Conservation (phyloP, 2,113 vertebrate genomes). For the Phalacrocorax carbo region DNA sequence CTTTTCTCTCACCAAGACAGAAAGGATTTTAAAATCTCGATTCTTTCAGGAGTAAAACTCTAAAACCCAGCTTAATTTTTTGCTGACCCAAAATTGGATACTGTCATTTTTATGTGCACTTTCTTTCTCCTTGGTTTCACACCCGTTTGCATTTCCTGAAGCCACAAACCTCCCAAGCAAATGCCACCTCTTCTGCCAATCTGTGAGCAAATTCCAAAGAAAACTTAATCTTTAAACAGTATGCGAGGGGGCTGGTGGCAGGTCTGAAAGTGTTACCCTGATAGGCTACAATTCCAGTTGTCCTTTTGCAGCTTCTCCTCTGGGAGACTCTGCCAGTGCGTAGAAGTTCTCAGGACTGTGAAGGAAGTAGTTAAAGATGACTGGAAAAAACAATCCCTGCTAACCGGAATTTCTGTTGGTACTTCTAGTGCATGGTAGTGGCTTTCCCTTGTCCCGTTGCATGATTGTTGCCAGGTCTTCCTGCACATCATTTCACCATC, state of each 20-base stretch:
- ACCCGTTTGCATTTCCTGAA: not conserved
- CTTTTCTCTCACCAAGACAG: not conserved
- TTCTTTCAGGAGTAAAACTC: not conserved
- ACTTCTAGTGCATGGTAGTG: not conserved
- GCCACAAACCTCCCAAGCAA: not conserved
- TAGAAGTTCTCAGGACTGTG: not conserved
- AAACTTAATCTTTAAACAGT: not conserved
- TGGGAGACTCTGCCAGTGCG: not conserved
- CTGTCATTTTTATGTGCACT: accelerated
- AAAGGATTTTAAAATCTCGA: not conserved
- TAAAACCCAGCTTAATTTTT: not conserved
- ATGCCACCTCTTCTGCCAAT: not conserved
- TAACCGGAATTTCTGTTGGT: not conserved
- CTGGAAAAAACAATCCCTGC: not conserved
- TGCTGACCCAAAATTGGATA: not conserved
- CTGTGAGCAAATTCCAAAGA: not conserved
- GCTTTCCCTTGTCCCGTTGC: not conserved
- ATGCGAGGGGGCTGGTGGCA: not conserved
- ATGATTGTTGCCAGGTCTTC: not conserved
- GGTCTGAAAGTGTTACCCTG: not conserved
- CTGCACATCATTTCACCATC: not conserved
- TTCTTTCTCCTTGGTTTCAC: not conserved
- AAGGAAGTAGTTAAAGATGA: not conserved
- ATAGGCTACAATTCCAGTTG: not conserved
- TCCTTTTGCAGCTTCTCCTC: not conserved